A percentile compares a stretch with the other conserved stretches of the same genome.
Conservation (phyloP, 2,888 invertebrate genomes). For the Xestia ashworthii region DNA sequence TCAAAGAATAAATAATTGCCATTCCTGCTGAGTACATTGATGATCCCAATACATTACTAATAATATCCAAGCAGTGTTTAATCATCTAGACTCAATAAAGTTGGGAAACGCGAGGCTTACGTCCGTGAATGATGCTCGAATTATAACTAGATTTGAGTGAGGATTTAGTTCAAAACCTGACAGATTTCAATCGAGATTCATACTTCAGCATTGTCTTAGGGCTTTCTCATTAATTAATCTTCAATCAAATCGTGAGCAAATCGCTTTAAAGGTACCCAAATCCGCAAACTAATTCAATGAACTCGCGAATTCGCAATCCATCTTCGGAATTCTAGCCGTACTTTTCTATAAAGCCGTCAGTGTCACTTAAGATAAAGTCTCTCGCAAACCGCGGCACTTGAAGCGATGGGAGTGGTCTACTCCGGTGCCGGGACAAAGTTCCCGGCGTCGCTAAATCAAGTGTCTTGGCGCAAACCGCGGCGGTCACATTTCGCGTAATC, state of each 20-base stretch:
- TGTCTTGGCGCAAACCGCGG: conserved; percentile 58
- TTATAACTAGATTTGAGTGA: conserved; percentile 30
- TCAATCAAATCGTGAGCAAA: conserved; percentile 29
- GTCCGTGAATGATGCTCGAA: background rate
- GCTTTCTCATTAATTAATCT: conserved; percentile 32
- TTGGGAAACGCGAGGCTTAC: background rate
- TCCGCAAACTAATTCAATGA: conserved; percentile 39
- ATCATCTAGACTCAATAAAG: background rate
- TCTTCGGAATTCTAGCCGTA: conserved; percentile 18
- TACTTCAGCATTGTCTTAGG: conserved; percentile 25
- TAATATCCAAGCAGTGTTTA: background rate
- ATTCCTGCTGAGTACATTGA: background rate
- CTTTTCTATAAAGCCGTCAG: conserved; percentile 44
- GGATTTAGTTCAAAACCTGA: background rate
- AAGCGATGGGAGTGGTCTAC: conserved; percentile 50
- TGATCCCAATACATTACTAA: background rate
- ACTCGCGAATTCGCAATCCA: conserved; percentile 22
- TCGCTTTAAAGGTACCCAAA: conserved; percentile 4
- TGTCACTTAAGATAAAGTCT: conserved; percentile 56
- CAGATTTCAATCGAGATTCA: conserved; percentile 4
- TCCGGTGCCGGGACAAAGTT: conserved; percentile 50
- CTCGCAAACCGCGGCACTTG: conserved; percentile 41
- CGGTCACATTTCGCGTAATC: conserved; percentile 67
- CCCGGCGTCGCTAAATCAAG: conserved; percentile 61
- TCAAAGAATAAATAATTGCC: background rate